Percentiles rank a stretch among this genome's conserved stretches.
Evolutionary conservation across 2,888 invertebrate genomes (phyloP).

Genomic region (Nomada goodeniana): DNA sequence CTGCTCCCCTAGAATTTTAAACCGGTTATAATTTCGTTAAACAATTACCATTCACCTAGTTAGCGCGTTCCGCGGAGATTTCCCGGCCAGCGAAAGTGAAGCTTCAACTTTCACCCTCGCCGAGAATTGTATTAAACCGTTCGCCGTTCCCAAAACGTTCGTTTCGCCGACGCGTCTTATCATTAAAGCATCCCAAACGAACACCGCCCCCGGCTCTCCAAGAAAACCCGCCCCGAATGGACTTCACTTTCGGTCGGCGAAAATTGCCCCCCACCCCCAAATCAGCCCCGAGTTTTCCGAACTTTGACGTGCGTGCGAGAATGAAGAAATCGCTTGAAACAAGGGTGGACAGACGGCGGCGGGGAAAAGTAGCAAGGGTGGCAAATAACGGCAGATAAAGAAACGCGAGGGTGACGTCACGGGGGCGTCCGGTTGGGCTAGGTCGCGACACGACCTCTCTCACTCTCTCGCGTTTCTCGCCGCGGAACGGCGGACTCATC

Average conservation of each 20-base stretch:
- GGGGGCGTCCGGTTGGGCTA: constrained; percentile 79
- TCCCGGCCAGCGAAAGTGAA: constrained; percentile 22
- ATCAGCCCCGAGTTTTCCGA: too few species aligned
- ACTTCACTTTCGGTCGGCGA: too few species aligned
- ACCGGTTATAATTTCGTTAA: constrained; percentile 37
- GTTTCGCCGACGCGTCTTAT: neutral
- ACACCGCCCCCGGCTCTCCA: too few species aligned
- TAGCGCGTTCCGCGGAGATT: constrained; percentile 22
- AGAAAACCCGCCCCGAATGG: too few species aligned
- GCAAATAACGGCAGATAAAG: constrained; percentile 63
- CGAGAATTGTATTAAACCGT: neutral
- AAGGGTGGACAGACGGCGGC: neutral
- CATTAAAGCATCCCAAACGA: too few species aligned
- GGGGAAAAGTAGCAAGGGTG: constrained; percentile 21
- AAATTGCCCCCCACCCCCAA: too few species aligned
- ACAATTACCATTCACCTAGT: constrained; percentile 29
- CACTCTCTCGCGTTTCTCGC: constrained; percentile 42
- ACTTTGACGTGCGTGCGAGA: neutral
- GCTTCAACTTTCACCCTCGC: constrained; percentile 32
- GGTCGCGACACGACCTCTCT: constrained; percentile 76
- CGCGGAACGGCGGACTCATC: constrained; percentile 49
- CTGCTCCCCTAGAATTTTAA: neutral
- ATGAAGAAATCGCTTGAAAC: neutral
- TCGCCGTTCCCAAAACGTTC: neutral
- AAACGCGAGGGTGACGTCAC: constrained; percentile 77